Evolutionary conservation across 2,888 invertebrate species (phyloP), one percentile per base, ranked within the genome.

Genomic region (Ganaspis brasiliensis): DNA sequence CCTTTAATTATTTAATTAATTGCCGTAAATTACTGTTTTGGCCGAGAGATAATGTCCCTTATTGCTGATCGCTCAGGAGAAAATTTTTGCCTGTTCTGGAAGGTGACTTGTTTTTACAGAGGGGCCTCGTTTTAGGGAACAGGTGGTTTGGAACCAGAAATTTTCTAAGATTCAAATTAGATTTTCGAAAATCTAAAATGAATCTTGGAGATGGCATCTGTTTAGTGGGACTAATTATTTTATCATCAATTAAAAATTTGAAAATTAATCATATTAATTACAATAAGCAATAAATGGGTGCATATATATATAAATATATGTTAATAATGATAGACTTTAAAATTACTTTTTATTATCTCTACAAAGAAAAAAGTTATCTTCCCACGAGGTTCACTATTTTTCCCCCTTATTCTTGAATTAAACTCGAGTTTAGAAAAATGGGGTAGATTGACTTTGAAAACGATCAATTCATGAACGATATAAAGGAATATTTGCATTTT

Each of bases 401-500:
- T n/a, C 26, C 57, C 8, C 8, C n/a, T n/a, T n/a, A n/a, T n/a
- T n/a, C n/a, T n/a, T n/a, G n/a, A n/a, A n/a, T n/a, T n/a, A n/a
- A n/a, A n/a, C n/a, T n/a, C n/a, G n/a, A n/a, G n/a, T n/a, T n/a
- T n/a, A n/a, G n/a, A n/a, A n/a, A 59, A 16, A 59, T 1, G 14
- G 45, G 45, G 14, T 45, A 14, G 14, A 45, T 45, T 45, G 45
- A 5, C 10, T 45, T 45, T 3, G 45, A 14, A 45, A 45, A 45
- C 10, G n/a, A 24, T 26, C 57, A 59, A 14, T 59, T 59, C n/a
- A 6, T 10, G 21, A 21, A 14, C 12, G n/a, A 35, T 40, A 12
- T 63, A 21, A 63, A 63, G 37, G 63, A 40, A 63, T 59, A 63
- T 63, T 63, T 40, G 63, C 40, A 63, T 63, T 24, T 45, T 37